Percentiles rank a stretch among this genome's conserved stretches.
These are phyloP conservation scores for Epinotia bilunana DNA, from an alignment of 2,888 invertebrate genomes.

Conservation along the genomic window DNA sequence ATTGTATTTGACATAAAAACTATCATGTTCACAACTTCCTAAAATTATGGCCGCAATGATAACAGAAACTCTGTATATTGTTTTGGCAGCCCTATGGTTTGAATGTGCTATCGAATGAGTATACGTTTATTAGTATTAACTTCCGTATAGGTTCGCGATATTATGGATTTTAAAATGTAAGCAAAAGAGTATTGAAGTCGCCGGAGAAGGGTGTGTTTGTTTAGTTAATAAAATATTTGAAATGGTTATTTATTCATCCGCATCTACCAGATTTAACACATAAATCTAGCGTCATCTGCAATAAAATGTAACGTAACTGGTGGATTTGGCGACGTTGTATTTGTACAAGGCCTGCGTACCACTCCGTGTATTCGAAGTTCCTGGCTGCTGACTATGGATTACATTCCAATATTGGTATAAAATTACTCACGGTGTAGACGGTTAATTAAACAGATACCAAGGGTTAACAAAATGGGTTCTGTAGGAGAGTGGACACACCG, in stretches of 20 bases:
- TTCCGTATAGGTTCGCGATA: slow-evolving; percentile 4
- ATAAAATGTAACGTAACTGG: background rate
- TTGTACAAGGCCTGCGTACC: background rate
- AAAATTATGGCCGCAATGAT: slow-evolving; percentile 40
- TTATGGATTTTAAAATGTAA: background rate
- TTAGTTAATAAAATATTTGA: background rate
- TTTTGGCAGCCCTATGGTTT: slow-evolving; percentile 81
- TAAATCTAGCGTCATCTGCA: background rate
- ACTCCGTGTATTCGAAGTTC: background rate
- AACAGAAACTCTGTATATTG: slow-evolving; percentile 67
- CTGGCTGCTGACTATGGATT: background rate
- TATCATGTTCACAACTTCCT: slow-evolving; percentile 31
- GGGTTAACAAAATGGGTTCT: background rate
- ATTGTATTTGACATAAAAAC: background rate
- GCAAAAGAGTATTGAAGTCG: background rate
- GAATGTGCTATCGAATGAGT: slow-evolving; percentile 48
- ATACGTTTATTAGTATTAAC: slow-evolving; percentile 38
- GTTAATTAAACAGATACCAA: background rate
- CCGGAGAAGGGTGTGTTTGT: background rate
- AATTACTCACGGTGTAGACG: background rate
- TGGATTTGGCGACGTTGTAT: background rate
- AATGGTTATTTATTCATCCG: background rate
- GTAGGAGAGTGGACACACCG: background rate
- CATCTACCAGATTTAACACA: background rate
- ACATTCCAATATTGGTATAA: background rate